A percentile compares a stretch with the other conserved stretches of the same genome.
phyloP scores from a whole-genome alignment of 1,140 invertebrate genomes.

The Ruditapes philippinarum region DNA sequence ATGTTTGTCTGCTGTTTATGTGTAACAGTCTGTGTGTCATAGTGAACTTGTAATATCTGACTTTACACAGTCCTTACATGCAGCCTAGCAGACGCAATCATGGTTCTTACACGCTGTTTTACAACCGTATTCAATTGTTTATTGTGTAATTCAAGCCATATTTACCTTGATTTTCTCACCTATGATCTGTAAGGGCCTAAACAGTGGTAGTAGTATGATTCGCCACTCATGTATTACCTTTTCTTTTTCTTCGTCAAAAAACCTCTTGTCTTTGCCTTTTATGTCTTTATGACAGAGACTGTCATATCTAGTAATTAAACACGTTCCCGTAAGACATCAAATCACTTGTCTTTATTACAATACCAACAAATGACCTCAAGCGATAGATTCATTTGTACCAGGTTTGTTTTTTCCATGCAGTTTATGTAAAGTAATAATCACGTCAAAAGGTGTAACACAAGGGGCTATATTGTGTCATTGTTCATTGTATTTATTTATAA shows the following conservation, averaged over 20 bases:
- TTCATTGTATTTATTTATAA: not conserved
- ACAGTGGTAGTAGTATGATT: not conserved
- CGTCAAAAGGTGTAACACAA: not conserved
- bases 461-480: not conserved
- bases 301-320: constrained; percentile 6
- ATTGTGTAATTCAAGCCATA: not conserved
- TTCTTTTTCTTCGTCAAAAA: not conserved
- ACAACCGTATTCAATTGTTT: constrained; percentile 8
- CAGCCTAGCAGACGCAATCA: not conserved
- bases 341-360: constrained; percentile 14
- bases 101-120: not conserved
- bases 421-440: constrained; percentile 1
- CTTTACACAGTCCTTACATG: constrained; percentile 87
- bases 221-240: not conserved
- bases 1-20: not conserved
- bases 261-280: constrained; percentile 7
- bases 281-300: constrained; percentile 16
- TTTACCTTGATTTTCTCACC: constrained; percentile 30
- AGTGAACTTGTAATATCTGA: not conserved
- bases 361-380: not conserved
- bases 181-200: not conserved
- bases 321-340: not conserved
- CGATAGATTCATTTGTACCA: not conserved
- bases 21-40: not conserved
- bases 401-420: not conserved